Base-by-base conservation (phyloP, 2,113 vertebrate genomes). In the Melozone crissalis region DNA sequence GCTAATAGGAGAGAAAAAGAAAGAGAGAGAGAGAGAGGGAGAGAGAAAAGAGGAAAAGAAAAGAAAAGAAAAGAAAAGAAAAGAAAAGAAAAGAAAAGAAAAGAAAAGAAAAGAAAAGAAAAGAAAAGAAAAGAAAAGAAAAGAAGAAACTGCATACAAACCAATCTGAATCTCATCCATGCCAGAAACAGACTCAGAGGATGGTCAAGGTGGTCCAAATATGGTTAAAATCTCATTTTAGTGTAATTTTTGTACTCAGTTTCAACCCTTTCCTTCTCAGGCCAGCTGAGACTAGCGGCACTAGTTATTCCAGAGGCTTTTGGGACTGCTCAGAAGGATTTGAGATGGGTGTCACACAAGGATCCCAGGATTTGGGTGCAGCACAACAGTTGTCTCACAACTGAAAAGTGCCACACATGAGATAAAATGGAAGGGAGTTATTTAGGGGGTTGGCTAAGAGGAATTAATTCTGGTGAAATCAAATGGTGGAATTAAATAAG, bases 71-170 rank as follows among this genome's bases (percentile, higher is more conserved):
- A 14, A 11, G 12, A 23, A 24, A 13, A 19, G 20, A 10, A 11
- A 46, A 41, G 39, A 14, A 4, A 16, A 33, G 30, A 11, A 28
- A 31, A 35, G 46, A 31, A 6, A 6, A 12, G 47, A 28, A 9
- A 43, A 10, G 41, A 14, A 5, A 47, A 13, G 21, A 13, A 23
- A 23, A 3, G 12, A 23, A 23, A 4, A 33, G 27, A 10, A 19
- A 19, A 3, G 14, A 16, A 7, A 3, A 10, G 4, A 6, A 21
- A n/a, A 5, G 5, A 15, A 22, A 21, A 14, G 3, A 4, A n/a
- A 51, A 15, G 8, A 16, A n/a, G 10, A 9, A 12, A 27, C 3
- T 33, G 5, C 61, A 46, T 44, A 41, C 12, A 69, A 71, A 13
- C 7, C 77, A 18, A 22, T 69, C n/a, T 6, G 65, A 66, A 49